Percentiles rank a stretch among this genome's conserved stretches.
Conservation (phyloP, 1,140 invertebrate genomes). For the Eumaeus atala region DNA sequence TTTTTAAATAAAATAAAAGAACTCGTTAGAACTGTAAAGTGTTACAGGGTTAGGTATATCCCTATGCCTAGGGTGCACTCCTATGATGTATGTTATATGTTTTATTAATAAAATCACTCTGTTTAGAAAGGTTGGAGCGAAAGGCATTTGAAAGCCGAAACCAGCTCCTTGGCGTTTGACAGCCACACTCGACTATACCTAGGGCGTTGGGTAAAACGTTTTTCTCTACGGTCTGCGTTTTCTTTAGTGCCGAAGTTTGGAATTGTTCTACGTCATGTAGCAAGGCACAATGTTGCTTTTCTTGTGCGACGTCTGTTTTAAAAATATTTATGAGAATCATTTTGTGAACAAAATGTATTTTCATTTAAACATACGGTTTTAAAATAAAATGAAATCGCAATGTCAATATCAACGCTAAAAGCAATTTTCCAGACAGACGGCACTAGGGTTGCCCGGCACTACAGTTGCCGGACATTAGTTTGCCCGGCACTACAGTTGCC, state of each 20-base stretch:
- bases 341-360: too few relatives aligned
- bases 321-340: conserved; percentile 15
- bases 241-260: conserved; percentile 80
- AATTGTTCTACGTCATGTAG: conserved; percentile 84
- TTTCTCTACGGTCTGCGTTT: conserved; percentile 86
- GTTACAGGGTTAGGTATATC: too few relatives aligned
- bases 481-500: too few relatives aligned
- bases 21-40: too few relatives aligned
- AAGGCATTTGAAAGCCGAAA: conserved; percentile 3
- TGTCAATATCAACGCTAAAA: too few relatives aligned
- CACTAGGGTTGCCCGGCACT: too few relatives aligned
- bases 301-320: conserved; percentile 82
- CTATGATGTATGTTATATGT: neutral
- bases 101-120: conserved; percentile 28
- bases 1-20: too few relatives aligned
- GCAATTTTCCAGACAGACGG: too few relatives aligned
- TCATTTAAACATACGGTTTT: too few relatives aligned
- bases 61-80: too few relatives aligned
- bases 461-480: too few relatives aligned
- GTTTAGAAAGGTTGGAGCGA: conserved; percentile 23
- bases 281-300: conserved; percentile 82
- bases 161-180: conserved; percentile 4
- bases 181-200: conserved; percentile 75
- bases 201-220: conserved; percentile 85
- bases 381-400: too few relatives aligned